phyloP scores from a whole-genome alignment of 2,797 vertebrate genomes.

The Echiichthys vipera region DNA sequence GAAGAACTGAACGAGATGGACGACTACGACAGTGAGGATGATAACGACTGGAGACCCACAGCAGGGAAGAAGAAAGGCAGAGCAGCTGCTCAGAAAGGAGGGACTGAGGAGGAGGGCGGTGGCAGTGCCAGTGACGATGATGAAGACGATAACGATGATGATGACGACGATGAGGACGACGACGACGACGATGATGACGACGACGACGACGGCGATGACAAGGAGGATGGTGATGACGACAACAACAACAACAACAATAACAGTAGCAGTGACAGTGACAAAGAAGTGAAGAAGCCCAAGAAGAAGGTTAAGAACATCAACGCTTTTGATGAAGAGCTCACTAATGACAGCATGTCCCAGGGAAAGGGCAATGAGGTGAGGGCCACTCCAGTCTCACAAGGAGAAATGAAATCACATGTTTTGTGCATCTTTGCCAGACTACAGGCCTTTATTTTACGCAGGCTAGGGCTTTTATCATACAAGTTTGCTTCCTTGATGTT shows the following conservation, averaged over 20 bases:
- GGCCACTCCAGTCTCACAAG: too few relatives aligned
- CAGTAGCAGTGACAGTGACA: constrained; percentile 92
- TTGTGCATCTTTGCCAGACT: too few relatives aligned
- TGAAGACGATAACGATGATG: constrained; percentile 80
- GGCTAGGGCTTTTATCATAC: too few relatives aligned
- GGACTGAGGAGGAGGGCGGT: constrained; percentile 87
- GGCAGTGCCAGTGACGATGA: constrained; percentile 80
- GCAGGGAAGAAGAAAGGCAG: constrained; percentile 91
- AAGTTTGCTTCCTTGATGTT: too few relatives aligned
- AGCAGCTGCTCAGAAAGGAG: constrained; percentile 86
- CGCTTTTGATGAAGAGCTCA: constrained; percentile 95
- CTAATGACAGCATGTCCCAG: constrained; percentile 97
- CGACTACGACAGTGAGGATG: constrained; percentile 98
- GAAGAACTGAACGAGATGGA: constrained; percentile 98
- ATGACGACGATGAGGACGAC: constrained; percentile 84
- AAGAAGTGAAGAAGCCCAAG: constrained; percentile 90
- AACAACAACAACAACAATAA: constrained; percentile 81
- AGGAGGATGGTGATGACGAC: constrained; percentile 67
- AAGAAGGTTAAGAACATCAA: constrained; percentile 90
- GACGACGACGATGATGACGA: constrained; percentile 68
- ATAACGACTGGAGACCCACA: constrained; percentile 97
- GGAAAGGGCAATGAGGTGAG: constrained; percentile 97
- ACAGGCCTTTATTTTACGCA: too few relatives aligned
- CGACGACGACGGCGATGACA: constrained; percentile 3
- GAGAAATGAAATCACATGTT: too few relatives aligned